phyloP scores from a whole-genome alignment of 2,888 invertebrate species.

The Ypsolopha scabrella region DNA sequence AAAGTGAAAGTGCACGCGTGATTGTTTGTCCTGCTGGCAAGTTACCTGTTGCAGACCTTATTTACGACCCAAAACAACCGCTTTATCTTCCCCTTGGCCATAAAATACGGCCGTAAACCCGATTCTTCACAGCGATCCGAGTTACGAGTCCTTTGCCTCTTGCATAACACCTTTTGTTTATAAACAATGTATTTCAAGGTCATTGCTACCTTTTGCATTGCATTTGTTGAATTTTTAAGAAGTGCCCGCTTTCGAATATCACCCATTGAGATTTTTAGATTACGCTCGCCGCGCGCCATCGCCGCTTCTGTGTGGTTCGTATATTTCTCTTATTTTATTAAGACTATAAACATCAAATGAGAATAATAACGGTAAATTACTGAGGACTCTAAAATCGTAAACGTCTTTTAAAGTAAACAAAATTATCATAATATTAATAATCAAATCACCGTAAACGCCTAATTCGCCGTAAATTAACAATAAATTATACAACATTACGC shows the following conservation, averaged over 20 bases:
- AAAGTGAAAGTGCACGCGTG: conserved; percentile 54
- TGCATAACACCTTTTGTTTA: conserved; percentile 66
- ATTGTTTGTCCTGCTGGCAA: conserved; percentile 59
- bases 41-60: conserved; percentile 67
- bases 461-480: conserved; percentile 27
- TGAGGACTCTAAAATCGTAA: neutral
- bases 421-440: neutral
- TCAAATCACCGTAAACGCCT: neutral
- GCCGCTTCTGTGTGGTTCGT: no score
- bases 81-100: conserved; percentile 62
- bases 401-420: neutral
- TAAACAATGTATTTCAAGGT: conserved; percentile 64
- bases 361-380: no score
- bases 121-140: conserved; percentile 43
- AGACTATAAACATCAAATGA: no score
- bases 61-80: conserved; percentile 70
- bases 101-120: conserved; percentile 63
- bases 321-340: no score
- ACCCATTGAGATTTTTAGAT: no score
- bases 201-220: conserved; percentile 22
- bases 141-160: conserved; percentile 29
- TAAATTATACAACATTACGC: conserved; percentile 23
- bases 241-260: no score
- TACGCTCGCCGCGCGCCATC: no score
- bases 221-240: conserved; percentile 13